Percentiles rank a stretch among this genome's conserved stretches.
Evolutionary conservation across 1,140 invertebrate species (phyloP).

Genomic region (Acromyrmex charruanus): DNA sequence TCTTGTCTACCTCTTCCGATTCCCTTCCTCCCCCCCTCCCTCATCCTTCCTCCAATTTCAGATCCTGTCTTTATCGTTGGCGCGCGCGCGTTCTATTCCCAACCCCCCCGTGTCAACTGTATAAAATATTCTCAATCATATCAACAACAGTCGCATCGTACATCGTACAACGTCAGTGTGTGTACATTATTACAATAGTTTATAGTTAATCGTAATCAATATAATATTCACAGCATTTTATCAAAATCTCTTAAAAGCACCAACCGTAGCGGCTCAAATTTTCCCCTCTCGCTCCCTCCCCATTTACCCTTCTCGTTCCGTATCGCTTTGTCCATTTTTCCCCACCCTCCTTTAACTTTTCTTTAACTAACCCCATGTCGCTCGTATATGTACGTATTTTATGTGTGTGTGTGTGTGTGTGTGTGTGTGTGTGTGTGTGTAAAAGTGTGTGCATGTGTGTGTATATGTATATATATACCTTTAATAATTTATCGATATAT

Average conservation of each 20-base stretch:
- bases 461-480: constrained; percentile 72
- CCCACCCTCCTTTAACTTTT: constrained; percentile 39
- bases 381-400: constrained; percentile 59
- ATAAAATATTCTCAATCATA: constrained; percentile 87
- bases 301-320: constrained; percentile 35
- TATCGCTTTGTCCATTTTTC: constrained; percentile 22
- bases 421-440: too few species aligned
- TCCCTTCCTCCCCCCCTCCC: constrained; percentile 22
- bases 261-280: constrained; percentile 83
- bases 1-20: constrained; percentile 12
- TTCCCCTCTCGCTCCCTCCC: constrained; percentile 29
- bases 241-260: constrained; percentile 86
- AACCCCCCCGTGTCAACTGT: constrained; percentile 81
- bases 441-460: constrained; percentile 7
- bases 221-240: constrained; percentile 87
- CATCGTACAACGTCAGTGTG: constrained; percentile 83
- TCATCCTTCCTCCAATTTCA: background rate
- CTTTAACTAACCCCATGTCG: constrained; percentile 43
- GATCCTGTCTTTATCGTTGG: constrained; percentile 23
- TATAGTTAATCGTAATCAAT: constrained; percentile 85
- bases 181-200: constrained; percentile 85
- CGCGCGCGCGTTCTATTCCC: constrained; percentile 61
- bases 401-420: background rate
- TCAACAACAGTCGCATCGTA: constrained; percentile 86
- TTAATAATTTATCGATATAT: constrained; percentile 76